Conservation (phyloP, 2,888 invertebrate species). For the Bombylius major region DNA sequence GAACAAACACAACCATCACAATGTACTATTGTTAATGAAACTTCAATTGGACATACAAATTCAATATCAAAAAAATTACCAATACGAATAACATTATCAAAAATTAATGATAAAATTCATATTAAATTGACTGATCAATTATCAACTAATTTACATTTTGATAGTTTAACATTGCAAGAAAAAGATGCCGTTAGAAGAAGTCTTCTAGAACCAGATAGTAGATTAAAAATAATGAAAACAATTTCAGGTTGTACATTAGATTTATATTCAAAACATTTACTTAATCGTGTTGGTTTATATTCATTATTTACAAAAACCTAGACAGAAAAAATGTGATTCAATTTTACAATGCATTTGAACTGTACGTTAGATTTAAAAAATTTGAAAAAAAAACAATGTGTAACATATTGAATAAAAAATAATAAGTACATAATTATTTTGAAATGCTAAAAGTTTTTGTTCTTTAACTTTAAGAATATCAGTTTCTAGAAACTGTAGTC, state of each 20-base stretch:
- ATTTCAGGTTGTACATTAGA: background rate
- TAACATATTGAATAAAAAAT: no score
- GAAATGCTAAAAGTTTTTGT: no score
- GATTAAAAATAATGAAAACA: background rate
- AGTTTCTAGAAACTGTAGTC: no score
- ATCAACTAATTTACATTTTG: background rate
- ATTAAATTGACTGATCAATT: constrained; percentile 1
- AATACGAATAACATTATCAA: constrained; percentile 1
- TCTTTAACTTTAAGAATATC: no score
- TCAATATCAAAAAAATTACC: background rate
- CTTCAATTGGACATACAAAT: background rate
- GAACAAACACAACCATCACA: no score
- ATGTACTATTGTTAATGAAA: no score
- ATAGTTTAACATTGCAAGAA: background rate
- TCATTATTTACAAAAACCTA: no score
- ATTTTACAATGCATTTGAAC: no score
- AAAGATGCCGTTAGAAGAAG: background rate
- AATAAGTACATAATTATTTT: no score
- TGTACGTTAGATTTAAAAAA: no score
- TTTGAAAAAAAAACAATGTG: no score
- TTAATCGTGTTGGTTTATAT: background rate
- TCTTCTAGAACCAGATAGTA: background rate
- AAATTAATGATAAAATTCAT: constrained; percentile 1
- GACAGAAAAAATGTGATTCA: no score
- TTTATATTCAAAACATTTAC: background rate